phyloP scores from a whole-genome alignment of 1,140 invertebrate genomes.

The Microplitis demolitor region DNA sequence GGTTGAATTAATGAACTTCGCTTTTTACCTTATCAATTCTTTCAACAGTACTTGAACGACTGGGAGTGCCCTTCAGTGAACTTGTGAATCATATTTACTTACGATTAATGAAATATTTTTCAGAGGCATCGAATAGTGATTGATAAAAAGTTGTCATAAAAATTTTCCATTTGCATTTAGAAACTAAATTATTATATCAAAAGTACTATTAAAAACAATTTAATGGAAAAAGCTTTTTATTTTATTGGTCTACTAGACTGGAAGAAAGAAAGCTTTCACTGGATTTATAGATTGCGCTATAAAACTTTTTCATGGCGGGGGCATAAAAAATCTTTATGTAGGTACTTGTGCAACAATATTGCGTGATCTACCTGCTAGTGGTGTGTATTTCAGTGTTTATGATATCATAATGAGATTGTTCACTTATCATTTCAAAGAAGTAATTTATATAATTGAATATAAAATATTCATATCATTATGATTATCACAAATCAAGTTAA shows the following conservation, averaged over 20 bases:
- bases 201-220: background rate
- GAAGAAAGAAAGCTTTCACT: constrained; percentile 61
- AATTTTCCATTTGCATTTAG: background rate
- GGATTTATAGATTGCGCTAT: constrained; percentile 70
- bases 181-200: background rate
- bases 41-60: no score
- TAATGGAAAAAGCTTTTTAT: background rate
- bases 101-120: no score
- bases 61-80: no score
- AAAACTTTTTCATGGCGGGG: constrained; percentile 69
- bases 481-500: constrained; percentile 45
- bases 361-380: constrained; percentile 71
- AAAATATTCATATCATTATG: background rate
- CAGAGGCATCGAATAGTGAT: no score
- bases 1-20: no score
- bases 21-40: no score
- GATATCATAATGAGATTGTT: constrained; percentile 57
- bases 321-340: constrained; percentile 69
- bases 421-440: constrained; percentile 61
- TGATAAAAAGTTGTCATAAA: background rate
- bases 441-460: constrained; percentile 38
- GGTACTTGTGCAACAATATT: constrained; percentile 71
- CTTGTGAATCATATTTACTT: no score
- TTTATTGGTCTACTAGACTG: constrained; percentile 42
- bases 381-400: constrained; percentile 73